Base-by-base conservation (phyloP, 92 coral and sea anemone species). In the Phymanthus crucifer region DNA sequence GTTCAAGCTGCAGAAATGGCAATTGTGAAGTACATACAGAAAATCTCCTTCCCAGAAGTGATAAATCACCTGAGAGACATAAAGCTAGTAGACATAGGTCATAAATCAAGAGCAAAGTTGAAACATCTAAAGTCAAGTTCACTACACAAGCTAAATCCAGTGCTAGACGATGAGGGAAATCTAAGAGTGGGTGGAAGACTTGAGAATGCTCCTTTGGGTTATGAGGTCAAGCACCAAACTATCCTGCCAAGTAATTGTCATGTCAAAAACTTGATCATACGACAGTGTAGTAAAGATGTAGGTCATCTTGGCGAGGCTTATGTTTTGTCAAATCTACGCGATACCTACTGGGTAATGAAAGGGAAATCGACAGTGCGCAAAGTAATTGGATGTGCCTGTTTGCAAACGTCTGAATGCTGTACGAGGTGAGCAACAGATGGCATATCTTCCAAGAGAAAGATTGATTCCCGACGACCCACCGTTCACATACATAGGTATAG, bases 171-270 rank as follows among this genome's bases (percentile, higher is more conserved):
- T 36, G 36, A 72, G 6, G 85, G 89, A 6, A 10, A 66, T 40
- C 31, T 85, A 32, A 79, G 89, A 67, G 85, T 85, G 52, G 81
- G 86, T 27, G 89, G 85, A 24, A 72, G 85, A 68, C 77, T 85
- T n/a, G 38, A 58, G 45, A 73, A 80, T 36, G 56, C 81, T 1
- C 32, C 78, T 14, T 11, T 83, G 27, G 40, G 66, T 18, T 66
- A 45, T n/a, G 77, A 84, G 18, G 58, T 73, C 10, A 79, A 75
- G 35, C 80, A 85, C 24, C 85, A 80, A 35, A 46, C 69, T 50
- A 77, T 86, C 33, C 52, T 80, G 32, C 85, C 89, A 17, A 12
- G 57, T 46, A 12, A 54, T 12, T 80, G 79, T 34, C 80, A 75
- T 11, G 78, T 81, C 1, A 46, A 82, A 47, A 71, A 48, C 21